These are phyloP conservation scores for Phrynocephalus forsythii DNA, from an alignment of 2,797 vertebrate species.

Conservation along the genomic window DNA sequence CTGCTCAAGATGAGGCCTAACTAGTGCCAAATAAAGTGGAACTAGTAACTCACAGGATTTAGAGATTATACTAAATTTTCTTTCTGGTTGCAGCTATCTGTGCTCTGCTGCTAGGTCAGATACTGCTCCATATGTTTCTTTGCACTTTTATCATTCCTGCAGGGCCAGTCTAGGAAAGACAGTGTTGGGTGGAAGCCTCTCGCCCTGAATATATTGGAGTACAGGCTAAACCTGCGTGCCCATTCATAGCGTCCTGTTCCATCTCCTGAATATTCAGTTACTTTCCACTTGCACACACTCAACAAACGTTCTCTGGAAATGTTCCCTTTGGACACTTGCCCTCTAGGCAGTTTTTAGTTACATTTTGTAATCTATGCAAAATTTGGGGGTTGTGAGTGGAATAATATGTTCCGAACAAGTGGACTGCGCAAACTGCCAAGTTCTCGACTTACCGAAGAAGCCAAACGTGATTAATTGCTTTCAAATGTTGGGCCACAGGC, in stretches of 20 bases:
- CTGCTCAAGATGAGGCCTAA: no score
- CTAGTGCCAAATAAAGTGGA: no score
- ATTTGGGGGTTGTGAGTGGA: not conserved
- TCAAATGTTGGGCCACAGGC: not conserved
- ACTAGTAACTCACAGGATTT: no score
- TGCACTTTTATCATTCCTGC: no score
- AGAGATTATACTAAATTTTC: not conserved
- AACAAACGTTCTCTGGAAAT: not conserved
- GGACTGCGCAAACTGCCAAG: not conserved
- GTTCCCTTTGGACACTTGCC: not conserved
- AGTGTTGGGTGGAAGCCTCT: not conserved
- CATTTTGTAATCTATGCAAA: not conserved
- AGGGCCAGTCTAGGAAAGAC: no score
- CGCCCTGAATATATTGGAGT: not conserved
- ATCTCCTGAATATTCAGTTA: not conserved
- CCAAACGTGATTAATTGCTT: not conserved
- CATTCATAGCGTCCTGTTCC: not conserved
- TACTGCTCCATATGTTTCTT: not conserved
- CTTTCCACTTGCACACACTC: not conserved
- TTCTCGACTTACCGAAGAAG: not conserved
- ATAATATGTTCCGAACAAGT: not conserved
- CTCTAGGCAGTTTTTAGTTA: not conserved
- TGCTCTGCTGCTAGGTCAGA: not conserved
- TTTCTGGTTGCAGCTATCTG: not conserved
- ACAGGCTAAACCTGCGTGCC: not conserved